Evolutionary conservation across 2,888 invertebrate genomes (phyloP), one percentile per base, ranked within the genome.

Genomic region (Steinernema hermaphroditum): DNA sequence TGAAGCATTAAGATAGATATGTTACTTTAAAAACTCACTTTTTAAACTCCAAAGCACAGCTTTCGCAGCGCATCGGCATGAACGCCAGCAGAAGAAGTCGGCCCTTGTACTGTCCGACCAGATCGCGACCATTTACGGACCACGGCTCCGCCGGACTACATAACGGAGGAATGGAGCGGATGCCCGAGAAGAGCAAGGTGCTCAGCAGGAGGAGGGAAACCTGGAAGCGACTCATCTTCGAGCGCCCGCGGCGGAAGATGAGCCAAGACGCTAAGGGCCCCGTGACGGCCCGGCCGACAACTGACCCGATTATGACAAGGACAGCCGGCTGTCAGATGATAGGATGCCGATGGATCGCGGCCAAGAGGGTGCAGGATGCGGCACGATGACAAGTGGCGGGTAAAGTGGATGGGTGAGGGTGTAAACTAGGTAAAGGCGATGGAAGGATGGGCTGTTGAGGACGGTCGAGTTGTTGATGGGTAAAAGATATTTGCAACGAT

Each of bases 121-220:
- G 24, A 41, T 69, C 57, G 4, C 46, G 62, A 16, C 74, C 74
- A 27, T 72, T 74, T 22, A 74, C 46, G 24, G 74, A 43, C 74
- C 72, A 74, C 32, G 29, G 43, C 14, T 68, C 44, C 37, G 72
- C 72, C 12, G 46, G 34, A 68, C 62, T 44, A 32, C 74, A 74
- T 8, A 44, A 24, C 70, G 54, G 54, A 14, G 54, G 54, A 24
- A 54, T 54, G 24, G 54, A 14, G 6, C 6, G 9, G 54, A 27
- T 8, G 2, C 12, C 12, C 27, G 27, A 22, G 27, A 54, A 2
- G 6, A 54, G 6, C 9, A 27, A 54, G 54, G 54, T 54, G 27
- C 14, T 6, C 22, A 49, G 6, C 49, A 27, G 12, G 27, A 27
- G n/a, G 24, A 54, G n/a, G 16, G 46, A 6, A 19, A 46, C n/a